These are phyloP conservation scores for Girardia tigrina DNA, from an alignment of 2,888 invertebrate genomes.

Conservation along the genomic window DNA sequence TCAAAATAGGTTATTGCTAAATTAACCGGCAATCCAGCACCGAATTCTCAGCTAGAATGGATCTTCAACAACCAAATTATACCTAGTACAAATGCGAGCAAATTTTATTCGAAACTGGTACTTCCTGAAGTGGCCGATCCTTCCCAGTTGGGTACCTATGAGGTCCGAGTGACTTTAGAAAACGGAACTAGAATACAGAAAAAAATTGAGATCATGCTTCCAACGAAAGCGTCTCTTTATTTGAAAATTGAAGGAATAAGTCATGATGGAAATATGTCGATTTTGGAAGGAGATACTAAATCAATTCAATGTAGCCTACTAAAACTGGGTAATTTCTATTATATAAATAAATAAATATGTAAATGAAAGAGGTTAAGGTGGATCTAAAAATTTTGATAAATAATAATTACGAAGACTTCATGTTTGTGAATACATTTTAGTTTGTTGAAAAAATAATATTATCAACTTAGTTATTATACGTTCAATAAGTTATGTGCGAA, in stretches of 20 bases:
- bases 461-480: too few species aligned
- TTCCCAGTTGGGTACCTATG: background rate
- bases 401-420: too few species aligned
- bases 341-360: too few species aligned
- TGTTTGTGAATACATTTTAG: too few species aligned
- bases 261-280: background rate
- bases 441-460: too few species aligned
- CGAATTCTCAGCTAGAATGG: background rate
- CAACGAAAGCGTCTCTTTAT: background rate
- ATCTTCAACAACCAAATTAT: background rate
- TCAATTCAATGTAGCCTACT: background rate
- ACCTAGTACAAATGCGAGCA: background rate
- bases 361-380: too few species aligned
- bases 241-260: background rate
- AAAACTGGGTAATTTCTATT: background rate
- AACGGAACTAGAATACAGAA: background rate
- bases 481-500: too few species aligned
- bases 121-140: background rate
- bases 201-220: background rate
- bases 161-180: background rate
- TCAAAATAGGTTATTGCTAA: background rate
- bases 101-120: background rate
- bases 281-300: background rate
- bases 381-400: too few species aligned
- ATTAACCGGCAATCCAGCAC: background rate